Conservation (phyloP, 1,140 invertebrate species). For the Frieseomelitta varia region DNA sequence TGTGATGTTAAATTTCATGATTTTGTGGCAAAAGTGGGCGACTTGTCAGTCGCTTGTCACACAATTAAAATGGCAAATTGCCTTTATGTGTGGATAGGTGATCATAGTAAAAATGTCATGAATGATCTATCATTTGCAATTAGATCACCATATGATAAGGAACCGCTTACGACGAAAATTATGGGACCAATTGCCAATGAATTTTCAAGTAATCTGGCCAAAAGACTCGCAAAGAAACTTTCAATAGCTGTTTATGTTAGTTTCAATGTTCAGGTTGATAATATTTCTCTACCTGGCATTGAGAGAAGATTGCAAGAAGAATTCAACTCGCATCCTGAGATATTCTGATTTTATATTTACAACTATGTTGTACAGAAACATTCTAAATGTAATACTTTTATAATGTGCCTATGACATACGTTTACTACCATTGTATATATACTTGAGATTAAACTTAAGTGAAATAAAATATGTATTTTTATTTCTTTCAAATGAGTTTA, state of each 20-base stretch:
- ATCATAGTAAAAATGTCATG: constrained; percentile 68
- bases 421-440: background rate
- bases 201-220: constrained; percentile 74
- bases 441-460: background rate
- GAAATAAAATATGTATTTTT: background rate
- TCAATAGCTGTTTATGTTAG: constrained; percentile 79
- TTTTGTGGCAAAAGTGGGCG: constrained; percentile 69
- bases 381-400: background rate
- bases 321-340: constrained; percentile 60
- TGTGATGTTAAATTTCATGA: constrained; percentile 75
- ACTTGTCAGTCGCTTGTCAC: constrained; percentile 73
- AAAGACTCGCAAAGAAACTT: constrained; percentile 74
- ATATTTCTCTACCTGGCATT: constrained; percentile 67
- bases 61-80: constrained; percentile 78
- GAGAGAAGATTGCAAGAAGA: constrained; percentile 77
- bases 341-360: constrained; percentile 48
- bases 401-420: background rate
- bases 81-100: constrained; percentile 78
- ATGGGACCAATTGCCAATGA: constrained; percentile 72
- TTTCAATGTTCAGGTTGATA: constrained; percentile 74
- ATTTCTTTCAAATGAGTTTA: background rate
- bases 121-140: constrained; percentile 76
- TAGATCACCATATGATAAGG: constrained; percentile 65
- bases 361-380: constrained; percentile 52
- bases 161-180: constrained; percentile 77